Base-by-base conservation (phyloP, 2,888 invertebrate genomes). In the Cryptocheilus praepositus region DNA sequence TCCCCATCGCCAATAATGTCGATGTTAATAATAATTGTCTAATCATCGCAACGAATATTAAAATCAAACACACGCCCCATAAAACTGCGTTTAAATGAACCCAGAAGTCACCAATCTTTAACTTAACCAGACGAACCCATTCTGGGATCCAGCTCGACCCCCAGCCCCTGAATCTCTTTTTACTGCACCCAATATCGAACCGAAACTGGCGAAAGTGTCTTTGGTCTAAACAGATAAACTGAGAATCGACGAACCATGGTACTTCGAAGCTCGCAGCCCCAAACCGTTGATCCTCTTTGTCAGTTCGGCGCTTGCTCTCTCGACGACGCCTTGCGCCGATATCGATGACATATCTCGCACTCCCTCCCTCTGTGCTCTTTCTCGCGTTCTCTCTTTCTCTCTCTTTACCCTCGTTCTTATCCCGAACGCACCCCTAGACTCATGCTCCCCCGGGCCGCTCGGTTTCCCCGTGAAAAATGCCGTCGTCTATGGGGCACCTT, bases 301-400 rank as follows among this genome's bases (percentile, higher is more conserved):
- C 77, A 96, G 91, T 90, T 96, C 96, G 76, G 96, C 96, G 81
- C 95, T 96, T 84, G 96, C 96, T 85, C 96, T 93, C 91, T 96
- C 96, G 89, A 96, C 96, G 86, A 96, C 96, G 85, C 96, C 96
- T 90, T 95, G 95, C 83, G 95, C 94, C 82, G 95, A 95, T 90
- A 95, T 94, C 85, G 95, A 95, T 88, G 94, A 94, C 94, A 94
- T 94, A 90, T 55, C 45, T 18, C 15, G 18, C 43, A 36, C 21
- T 18, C 44, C 55, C 52, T 16, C 44, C 36, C 52, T 43, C 36
- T 16, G n/a, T 51, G 44, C 36, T 36, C n/a, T 19, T 11, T 19
- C 49, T 2, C 49, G 5, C n/a, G 13, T 5, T 49, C 16, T 19
- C 16, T 16, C n/a, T 49, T 5, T 16, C 49, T 49, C 49, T 49